Evolutionary conservation across 2,113 vertebrate genomes (phyloP), one percentile per base, ranked within the genome.

Genomic region (Plestiodon gilberti): DNA sequence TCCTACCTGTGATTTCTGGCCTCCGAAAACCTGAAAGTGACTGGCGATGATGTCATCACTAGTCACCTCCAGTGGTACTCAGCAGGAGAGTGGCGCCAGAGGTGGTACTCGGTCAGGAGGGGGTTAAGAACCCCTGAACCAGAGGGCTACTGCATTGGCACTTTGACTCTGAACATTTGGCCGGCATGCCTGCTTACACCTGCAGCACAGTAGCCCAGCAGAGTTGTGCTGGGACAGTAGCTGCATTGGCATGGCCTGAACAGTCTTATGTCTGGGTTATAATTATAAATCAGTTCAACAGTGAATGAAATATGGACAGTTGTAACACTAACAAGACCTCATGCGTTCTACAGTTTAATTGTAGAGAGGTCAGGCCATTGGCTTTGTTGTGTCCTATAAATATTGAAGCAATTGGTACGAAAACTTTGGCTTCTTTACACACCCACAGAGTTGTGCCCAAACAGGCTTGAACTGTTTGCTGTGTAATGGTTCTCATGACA

Each of bases 361-460:
- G 57, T 25, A 85, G 28, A 43, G 14, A 25, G 55, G 73, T 86
- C 71, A 89, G 40, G 87, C 94, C 92, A 84, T 74, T 94, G 84
- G 78, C 85, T 90, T 82, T 93, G 22, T 76, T 88, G 95, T 80
- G 74, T 48, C 91, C 95, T 92, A 94, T 82, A 96, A 95, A 95
- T 87, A 90, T 78, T 94, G 88, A 91, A 90, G 95, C 94, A 93
- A 90, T 92, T 88, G 94, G 91, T 93, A 92, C 76, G 95, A 95
- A 97, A 96, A 95, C 97, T 95, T 94, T 90, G 92, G 95, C 95
- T 89, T 6, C 95, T 96, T 69, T 55, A n/a, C 52, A 2, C 48
- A 94, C 93, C 90, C 28, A 90, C 94, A 93, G 94, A 57, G 95
- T 91, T 93, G 95, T 96, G 95, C 94, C 96, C 93, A 94, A 86